Conservation (phyloP, 2,888 invertebrate genomes). For the Mallateleia sp. region DNA sequence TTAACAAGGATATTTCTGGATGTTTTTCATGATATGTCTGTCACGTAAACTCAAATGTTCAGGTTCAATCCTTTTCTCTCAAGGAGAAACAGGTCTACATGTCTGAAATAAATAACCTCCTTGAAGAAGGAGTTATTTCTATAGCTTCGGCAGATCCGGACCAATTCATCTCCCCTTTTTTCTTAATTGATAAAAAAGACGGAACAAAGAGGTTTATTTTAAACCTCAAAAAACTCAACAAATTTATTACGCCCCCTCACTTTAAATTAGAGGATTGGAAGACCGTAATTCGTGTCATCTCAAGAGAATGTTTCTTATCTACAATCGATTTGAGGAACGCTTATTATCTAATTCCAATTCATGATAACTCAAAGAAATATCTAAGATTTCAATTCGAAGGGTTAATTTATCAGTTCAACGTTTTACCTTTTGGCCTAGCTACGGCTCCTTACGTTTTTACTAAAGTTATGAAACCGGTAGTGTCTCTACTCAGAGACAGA, state of each 20-base stretch:
- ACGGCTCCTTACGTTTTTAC: slow-evolving; percentile 67
- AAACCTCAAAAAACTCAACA: neutral
- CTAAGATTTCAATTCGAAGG: slow-evolving; percentile 60
- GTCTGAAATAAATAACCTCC: neutral
- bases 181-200: slow-evolving; percentile 30
- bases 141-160: neutral
- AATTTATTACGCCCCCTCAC: no score
- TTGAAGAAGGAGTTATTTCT: neutral
- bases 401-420: slow-evolving; percentile 59
- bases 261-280: slow-evolving; percentile 70
- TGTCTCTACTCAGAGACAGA: slow-evolving; percentile 25
- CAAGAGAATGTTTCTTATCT: no score
- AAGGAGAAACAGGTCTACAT: neutral
- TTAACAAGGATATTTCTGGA: neutral
- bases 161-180: slow-evolving; percentile 34
- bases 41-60: neutral
- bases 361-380: slow-evolving; percentile 38
- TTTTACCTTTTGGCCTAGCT: slow-evolving; percentile 66
- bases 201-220: neutral
- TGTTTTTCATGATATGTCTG: neutral
- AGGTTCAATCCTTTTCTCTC: neutral
- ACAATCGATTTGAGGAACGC: slow-evolving; percentile 62
- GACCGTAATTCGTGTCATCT: slow-evolving; percentile 34
- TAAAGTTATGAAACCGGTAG: slow-evolving; percentile 63
- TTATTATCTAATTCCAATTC: slow-evolving; percentile 54